Evolutionary conservation across 2,113 vertebrate genomes (phyloP).

Genomic region (Prunella fulvescens): DNA sequence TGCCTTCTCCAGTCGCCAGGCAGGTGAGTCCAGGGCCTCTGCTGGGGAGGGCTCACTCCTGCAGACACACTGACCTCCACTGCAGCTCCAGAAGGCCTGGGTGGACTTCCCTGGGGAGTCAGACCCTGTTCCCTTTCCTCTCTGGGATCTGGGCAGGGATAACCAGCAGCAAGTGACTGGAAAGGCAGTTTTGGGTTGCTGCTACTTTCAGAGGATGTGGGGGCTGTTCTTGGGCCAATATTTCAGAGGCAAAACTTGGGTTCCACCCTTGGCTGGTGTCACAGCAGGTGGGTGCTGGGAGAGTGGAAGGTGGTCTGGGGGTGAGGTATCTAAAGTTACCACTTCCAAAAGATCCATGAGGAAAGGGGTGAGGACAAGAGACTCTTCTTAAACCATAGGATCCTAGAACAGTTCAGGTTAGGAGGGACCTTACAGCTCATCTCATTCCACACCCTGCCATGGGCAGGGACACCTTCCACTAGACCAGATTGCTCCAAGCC

Average conservation of each 20-base stretch:
- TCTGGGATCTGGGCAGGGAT: background rate
- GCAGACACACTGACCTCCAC: background rate
- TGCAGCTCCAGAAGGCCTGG: background rate
- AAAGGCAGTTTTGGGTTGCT: background rate
- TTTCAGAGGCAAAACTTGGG: background rate
- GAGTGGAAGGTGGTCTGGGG: background rate
- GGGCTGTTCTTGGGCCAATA: background rate
- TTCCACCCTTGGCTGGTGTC: background rate
- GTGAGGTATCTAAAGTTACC: background rate
- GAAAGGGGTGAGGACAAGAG: background rate
- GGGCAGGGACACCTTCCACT: background rate
- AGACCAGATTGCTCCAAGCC: background rate
- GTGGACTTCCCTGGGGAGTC: background rate
- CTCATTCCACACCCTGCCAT: background rate
- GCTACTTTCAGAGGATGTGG: background rate
- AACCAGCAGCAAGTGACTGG: background rate
- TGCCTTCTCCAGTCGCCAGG: conserved; percentile 90
- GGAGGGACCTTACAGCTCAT: background rate
- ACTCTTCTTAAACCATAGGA: background rate
- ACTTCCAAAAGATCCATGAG: background rate
- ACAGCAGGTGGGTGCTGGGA: background rate
- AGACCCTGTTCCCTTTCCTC: background rate
- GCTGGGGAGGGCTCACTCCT: background rate
- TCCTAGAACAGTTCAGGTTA: background rate
- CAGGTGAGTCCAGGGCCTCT: conserved; percentile 74